Evolutionary conservation across 2,113 vertebrate species (phyloP), one percentile per base, ranked within the genome.

Genomic region (Coregonus clupeaformis): DNA sequence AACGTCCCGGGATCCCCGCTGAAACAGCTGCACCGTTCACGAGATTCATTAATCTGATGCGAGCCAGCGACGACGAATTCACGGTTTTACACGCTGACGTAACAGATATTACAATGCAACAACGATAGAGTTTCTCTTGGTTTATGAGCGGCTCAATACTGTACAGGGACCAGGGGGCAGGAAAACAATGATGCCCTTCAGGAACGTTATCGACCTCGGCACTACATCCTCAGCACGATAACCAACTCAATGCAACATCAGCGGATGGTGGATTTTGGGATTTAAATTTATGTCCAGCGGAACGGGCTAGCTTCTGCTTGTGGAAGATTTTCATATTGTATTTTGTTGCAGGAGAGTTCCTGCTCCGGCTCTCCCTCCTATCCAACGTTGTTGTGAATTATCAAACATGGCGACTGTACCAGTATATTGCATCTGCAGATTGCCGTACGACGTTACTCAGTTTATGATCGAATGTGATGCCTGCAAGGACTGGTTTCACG

Each of bases 391-490:
- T 93, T 92, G 91, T 93, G 93, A 92, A 93, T 90, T 16, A 67
- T 27, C 93, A 93, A 95, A 98, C 96, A 98, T 98, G 97, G 97
- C 97, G 97, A 96, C 97, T 92, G 96, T 95, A 95, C 96, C 96
- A 92, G 96, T 97, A 84, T 97, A 98, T 95, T 97, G 96, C 95
- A 94, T 97, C 93, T 98, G 97, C 94, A 95, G 96, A 93, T 94
- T 97, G 89, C 96, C 97, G 91, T 97, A 98, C 97, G 96, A 98
- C 94, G 96, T 97, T 91, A 97, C 94, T 93, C 96, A 96, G 93
- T 98, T 98, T 90, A 97, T 97, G 97, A 98, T 98, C 94, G 97
- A 97, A 89, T 98, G 97, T 93, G 97, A 98, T 82, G 95, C 94
- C 84, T 98, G 96, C 91, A 96, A 97, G 89, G 96, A 97, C 94